Evolutionary conservation across 2,888 invertebrate genomes (phyloP), one percentile per base, ranked within the genome.

Genomic region (Liodrosophila aerea): DNA sequence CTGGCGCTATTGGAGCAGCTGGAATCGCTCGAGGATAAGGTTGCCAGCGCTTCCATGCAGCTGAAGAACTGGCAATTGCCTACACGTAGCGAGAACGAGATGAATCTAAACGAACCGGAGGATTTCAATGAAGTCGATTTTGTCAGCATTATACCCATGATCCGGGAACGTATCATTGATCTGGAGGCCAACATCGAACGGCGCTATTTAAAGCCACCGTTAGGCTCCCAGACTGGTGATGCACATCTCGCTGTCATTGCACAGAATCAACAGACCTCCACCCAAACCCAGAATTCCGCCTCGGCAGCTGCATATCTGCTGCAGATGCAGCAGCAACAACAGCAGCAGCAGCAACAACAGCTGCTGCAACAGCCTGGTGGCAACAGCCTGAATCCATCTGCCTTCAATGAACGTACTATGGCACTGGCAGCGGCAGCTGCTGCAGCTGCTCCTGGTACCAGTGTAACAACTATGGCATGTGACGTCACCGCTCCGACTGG

Each of bases 171-270:
- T 80, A 92, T 99, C 51, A 92, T 95, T 3, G 93, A 94, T 0
- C 91, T 98, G 9, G 98, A 98, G 90, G 93, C 94, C 0, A 97
- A 97, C 74, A 96, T 98, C 50, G 98, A 98, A 90, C 91, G 98
- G 76, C 92, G 98, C 73, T 98, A 98, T 89, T 92, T 98, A 37
- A 97, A 97, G 89, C 97, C 98, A 58, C 98, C 98, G 37, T 92
- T 98, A 56, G 83, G 91, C 90, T 78, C 93, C 88, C 87, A 93
- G 37, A 89, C 92, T 7, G 93, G 93, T 3, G 93, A 93, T 87
- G 92, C 93, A 1, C 93, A 93, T 83, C 84, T 93, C 59, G 92
- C 93, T 8, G 92, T 92, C n/a, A 91, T 92, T 60, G 91, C 91
- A 7, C 90, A 90, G 74, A 90, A 89, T 59, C 89, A 90, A 68